A percentile compares a stretch with the other conserved stretches of the same genome.
Evolutionary conservation across 2,888 invertebrate genomes (phyloP).

Genomic region (Lasioglossum zephyrum): DNA sequence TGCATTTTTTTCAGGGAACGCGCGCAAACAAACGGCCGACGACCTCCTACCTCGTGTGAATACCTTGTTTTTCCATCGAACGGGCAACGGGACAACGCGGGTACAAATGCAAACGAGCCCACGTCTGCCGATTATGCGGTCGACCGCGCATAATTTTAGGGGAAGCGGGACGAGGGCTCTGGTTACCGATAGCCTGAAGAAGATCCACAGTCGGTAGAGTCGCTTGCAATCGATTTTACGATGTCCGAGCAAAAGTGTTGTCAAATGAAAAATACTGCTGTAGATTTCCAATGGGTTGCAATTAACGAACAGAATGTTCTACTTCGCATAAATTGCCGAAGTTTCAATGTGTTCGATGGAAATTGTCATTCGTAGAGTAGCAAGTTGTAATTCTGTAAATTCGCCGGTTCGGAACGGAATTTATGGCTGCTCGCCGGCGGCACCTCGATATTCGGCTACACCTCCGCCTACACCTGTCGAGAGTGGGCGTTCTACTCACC

Average conservation of each 20-base stretch:
- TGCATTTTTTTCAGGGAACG: conserved; percentile 31
- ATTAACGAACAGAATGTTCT: not conserved
- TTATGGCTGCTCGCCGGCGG: not conserved
- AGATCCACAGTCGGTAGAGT: not conserved
- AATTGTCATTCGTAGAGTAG: not conserved
- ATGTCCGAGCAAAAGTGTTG: too few species aligned
- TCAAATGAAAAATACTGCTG: not conserved
- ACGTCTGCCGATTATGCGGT: conserved; percentile 22
- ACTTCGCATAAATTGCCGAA: not conserved
- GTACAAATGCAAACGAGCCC: conserved; percentile 28
- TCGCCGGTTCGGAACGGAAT: not conserved
- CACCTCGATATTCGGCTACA: not conserved
- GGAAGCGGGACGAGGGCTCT: conserved; percentile 17
- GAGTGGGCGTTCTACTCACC: not conserved
- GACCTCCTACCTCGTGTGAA: not conserved
- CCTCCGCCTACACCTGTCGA: conserved; percentile 3
- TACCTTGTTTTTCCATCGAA: conserved; percentile 30
- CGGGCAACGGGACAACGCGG: not conserved
- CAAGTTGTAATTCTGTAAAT: not conserved
- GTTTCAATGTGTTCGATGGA: not conserved
- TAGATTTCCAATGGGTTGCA: not conserved
- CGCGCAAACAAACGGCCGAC: conserved; percentile 3
- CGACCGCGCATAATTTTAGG: conserved; percentile 15
- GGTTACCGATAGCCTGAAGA: not conserved
- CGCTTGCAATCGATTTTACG: not conserved